These are phyloP conservation scores for Cydia fagiglandana DNA, from an alignment of 1,140 invertebrate species.

Conservation along the genomic window DNA sequence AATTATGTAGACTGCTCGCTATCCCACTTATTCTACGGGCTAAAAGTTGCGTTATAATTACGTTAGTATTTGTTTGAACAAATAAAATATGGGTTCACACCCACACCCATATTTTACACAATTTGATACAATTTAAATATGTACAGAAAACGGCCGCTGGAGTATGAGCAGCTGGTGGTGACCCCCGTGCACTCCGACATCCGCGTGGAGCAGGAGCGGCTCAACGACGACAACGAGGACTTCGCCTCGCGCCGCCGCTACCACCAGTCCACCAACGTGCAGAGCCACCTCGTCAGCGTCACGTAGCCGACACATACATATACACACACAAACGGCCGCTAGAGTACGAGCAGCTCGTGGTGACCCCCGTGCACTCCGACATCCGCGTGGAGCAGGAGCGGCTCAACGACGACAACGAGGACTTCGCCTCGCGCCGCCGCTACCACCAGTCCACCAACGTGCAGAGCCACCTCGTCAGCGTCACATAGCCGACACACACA, in stretches of 20 bases:
- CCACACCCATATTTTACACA: no score
- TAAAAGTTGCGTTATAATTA: no score
- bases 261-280: slow-evolving; percentile 93
- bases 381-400: slow-evolving; percentile 90
- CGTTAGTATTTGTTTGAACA: no score
- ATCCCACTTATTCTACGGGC: no score
- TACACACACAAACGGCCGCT: slow-evolving; percentile 86
- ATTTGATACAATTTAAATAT: neutral
- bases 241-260: slow-evolving; percentile 94
- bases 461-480: slow-evolving; percentile 44
- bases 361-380: slow-evolving; percentile 91
- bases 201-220: slow-evolving; percentile 88
- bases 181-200: slow-evolving; percentile 91
- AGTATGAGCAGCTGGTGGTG: slow-evolving; percentile 95
- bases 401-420: slow-evolving; percentile 96
- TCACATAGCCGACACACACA: neutral
- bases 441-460: slow-evolving; percentile 95
- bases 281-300: slow-evolving; percentile 14
- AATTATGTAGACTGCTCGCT: no score
- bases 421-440: slow-evolving; percentile 92
- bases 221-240: slow-evolving; percentile 97
- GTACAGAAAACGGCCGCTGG: slow-evolving; percentile 84
- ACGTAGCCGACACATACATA: neutral
- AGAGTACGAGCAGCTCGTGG: slow-evolving; percentile 94
- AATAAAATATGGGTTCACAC: no score